A percentile compares a stretch with the other conserved stretches of the same genome.
Evolutionary conservation across 2,797 vertebrate genomes (phyloP).

Genomic region (Mus minutoides): DNA sequence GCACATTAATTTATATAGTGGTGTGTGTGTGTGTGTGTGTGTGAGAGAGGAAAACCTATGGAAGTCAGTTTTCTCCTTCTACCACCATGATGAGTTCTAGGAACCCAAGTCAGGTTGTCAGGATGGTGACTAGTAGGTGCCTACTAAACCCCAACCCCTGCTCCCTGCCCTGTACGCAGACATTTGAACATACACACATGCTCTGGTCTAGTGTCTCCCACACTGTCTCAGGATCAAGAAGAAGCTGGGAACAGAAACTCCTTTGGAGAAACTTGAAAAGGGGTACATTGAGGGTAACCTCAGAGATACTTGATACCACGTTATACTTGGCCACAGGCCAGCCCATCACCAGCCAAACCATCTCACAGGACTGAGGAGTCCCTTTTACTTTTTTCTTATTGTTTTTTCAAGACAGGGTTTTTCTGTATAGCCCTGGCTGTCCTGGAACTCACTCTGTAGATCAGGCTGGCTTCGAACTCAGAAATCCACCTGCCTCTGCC

Average conservation of each 20-base stretch:
- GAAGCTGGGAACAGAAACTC: background rate
- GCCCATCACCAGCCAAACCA: background rate
- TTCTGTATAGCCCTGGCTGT: background rate
- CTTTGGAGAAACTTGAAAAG: background rate
- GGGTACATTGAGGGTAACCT: rapidly evolving
- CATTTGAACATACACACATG: background rate
- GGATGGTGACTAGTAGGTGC: background rate
- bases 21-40: too few relatives aligned
- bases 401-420: background rate
- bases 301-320: background rate
- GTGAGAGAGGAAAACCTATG: background rate
- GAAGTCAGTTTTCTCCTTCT: background rate
- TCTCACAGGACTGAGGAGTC: background rate
- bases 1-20: background rate
- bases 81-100: background rate
- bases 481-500: background rate
- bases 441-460: background rate
- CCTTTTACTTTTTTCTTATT: background rate
- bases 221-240: background rate
- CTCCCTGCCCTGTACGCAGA: background rate
- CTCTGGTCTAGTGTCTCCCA: background rate
- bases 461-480: background rate
- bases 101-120: background rate
- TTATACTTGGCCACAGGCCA: too few relatives aligned
- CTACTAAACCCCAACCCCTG: too few relatives aligned